These are phyloP conservation scores for Eilema griseolum DNA, from an alignment of 2,888 invertebrate species.

Conservation along the genomic window DNA sequence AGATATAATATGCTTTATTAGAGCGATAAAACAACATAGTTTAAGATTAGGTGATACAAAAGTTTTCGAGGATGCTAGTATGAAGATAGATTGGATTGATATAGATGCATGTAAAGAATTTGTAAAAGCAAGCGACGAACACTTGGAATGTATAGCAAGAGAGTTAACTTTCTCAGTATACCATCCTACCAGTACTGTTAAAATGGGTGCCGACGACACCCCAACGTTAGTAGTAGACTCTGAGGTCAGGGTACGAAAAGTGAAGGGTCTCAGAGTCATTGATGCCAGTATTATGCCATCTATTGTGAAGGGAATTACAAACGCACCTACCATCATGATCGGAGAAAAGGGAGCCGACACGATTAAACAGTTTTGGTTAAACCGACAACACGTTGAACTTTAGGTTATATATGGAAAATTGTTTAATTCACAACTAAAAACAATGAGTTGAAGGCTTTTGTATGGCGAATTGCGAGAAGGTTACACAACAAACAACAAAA, in stretches of 20 bases:
- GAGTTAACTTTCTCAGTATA: conserved; percentile 85
- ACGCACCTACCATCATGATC: conserved; percentile 89
- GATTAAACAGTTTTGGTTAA: conserved; percentile 86
- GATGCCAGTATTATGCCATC: conserved; percentile 90
- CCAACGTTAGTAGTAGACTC: conserved; percentile 85
- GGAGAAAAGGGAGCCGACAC: conserved; percentile 89
- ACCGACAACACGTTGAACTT: conserved; percentile 59
- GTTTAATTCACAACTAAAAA: no score
- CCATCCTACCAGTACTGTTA: conserved; percentile 90
- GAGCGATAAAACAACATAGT: conserved; percentile 58
- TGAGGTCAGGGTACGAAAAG: conserved; percentile 84
- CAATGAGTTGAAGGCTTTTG: no score
- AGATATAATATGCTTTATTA: conserved; percentile 77
- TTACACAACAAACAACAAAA: no score
- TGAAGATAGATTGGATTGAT: conserved; percentile 65
- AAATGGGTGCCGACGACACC: conserved; percentile 86
- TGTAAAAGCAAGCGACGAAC: conserved; percentile 58
- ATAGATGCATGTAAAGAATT: conserved; percentile 65
- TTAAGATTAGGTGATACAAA: conserved; percentile 62
- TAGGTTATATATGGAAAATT: conserved; percentile 30
- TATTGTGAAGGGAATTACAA: conserved; percentile 88
- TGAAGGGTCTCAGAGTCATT: conserved; percentile 85
- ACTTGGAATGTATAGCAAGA: conserved; percentile 65
- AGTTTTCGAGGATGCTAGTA: conserved; percentile 53
- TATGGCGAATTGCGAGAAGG: no score